A percentile compares a stretch with the other conserved stretches of the same genome.
phyloP scores from a whole-genome alignment of 1,140 invertebrate species.

The Drosophila auraria region DNA sequence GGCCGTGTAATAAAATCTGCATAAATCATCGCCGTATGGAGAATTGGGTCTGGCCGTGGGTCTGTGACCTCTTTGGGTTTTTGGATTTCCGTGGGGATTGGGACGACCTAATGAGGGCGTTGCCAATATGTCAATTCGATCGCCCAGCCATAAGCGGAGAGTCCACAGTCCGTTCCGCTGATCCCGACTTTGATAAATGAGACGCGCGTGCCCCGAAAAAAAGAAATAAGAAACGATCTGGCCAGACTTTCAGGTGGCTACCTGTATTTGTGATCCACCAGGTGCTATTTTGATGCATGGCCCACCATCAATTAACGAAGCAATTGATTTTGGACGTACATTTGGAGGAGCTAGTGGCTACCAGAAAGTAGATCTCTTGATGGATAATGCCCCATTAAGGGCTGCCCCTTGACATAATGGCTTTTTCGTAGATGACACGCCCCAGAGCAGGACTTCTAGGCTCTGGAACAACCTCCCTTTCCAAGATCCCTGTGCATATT shows the following conservation, averaged over 20 bases:
- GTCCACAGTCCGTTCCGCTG: constrained; percentile 25
- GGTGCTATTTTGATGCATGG: constrained; percentile 81
- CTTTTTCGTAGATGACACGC: constrained; percentile 32
- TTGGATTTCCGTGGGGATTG: background rate
- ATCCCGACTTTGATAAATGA: constrained; percentile 64
- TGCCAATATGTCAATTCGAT: constrained; percentile 73
- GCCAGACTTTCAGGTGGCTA: constrained; percentile 42
- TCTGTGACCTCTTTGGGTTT: constrained; percentile 21
- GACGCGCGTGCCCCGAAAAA: constrained; percentile 60
- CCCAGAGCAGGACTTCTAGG: constrained; percentile 8
- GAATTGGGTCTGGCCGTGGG: constrained; percentile 3
- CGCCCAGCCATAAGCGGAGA: constrained; percentile 27
- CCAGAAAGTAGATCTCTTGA: constrained; percentile 40
- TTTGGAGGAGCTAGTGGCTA: constrained; percentile 9
- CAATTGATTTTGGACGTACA: constrained; percentile 60
- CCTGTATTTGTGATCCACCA: constrained; percentile 72
- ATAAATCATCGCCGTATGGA: constrained; percentile 47
- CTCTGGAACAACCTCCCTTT: background rate
- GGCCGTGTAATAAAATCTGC: constrained; percentile 49
- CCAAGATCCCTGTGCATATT: background rate
- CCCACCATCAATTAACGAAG: constrained; percentile 66
- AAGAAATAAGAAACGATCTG: constrained; percentile 5
- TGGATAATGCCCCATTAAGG: constrained; percentile 63
- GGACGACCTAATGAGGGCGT: constrained; percentile 65
- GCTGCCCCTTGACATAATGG: constrained; percentile 34